Base-by-base conservation (phyloP, 2,888 invertebrate species). In the Nematopogon swammerdamellus region DNA sequence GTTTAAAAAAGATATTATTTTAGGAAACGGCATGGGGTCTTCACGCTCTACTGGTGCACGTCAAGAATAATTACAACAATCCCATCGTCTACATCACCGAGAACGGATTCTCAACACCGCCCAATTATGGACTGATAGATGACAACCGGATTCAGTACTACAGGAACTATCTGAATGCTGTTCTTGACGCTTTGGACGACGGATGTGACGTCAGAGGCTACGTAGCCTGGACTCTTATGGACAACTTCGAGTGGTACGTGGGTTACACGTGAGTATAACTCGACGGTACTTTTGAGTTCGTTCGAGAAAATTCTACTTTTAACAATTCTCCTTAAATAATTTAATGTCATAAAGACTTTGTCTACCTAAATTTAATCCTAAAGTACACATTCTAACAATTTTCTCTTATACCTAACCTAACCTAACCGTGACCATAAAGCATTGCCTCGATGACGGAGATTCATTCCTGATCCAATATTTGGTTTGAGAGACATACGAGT, bases 191-290 rank as follows among this genome's bases (percentile, higher is more conserved):
- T 0, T 60, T 82, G 8, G 75, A 80, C 51, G 81, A 83, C 36
- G 80, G 79, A 0, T 72, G 80, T 0, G 60, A 75, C 1, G 63
- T 83, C 0, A 59, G 56, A 20, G 85, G 84, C 0, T 87, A 85
- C 56, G 80, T 83, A 0, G 77, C 74, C 1, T 87, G 88, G 86
- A 84, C 84, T 45, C 65, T 88, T 0, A 72, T 87, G 72, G 89
- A 89, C 57, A 86, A 85, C 57, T 81, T 87, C 44, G 87, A 88
- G 59, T 88, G 87, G 86, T 60, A 58, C 0, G 63, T 64, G 43
- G 87, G 87, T 0, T 85, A 77, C 53, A 73, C 70, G 80, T 83
- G 58, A 67, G 80, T 68, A n/a, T n/a, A n/a, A n/a, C n/a, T n/a
- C n/a, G n/a, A n/a, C n/a, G n/a, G n/a, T n/a, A n/a, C n/a, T n/a